phyloP scores from a whole-genome alignment of 2,113 vertebrate genomes.

The Bubo bubo region DNA sequence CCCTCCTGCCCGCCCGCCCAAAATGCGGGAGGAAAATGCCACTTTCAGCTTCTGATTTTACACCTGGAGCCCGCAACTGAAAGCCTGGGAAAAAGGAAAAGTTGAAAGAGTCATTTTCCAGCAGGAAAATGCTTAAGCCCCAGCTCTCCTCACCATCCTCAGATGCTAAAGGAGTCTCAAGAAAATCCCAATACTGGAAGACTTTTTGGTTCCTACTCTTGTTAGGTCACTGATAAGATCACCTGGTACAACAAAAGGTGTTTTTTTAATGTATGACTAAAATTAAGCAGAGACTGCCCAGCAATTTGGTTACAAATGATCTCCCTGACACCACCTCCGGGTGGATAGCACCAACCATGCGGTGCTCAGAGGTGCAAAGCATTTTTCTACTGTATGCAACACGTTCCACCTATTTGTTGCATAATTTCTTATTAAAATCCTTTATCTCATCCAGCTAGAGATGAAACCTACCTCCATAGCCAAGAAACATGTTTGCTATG shows the following conservation, averaged over 20 bases:
- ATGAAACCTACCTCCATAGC: neutral
- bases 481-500: constrained; percentile 1
- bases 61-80: neutral
- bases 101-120: constrained; percentile 1
- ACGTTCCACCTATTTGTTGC: neutral
- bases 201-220: neutral
- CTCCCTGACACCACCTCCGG: neutral
- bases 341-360: neutral
- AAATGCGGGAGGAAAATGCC: constrained; percentile 9
- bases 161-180: neutral
- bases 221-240: neutral
- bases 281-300: neutral
- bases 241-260: neutral
- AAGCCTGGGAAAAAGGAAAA: constrained; percentile 28
- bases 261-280: neutral
- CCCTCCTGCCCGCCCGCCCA: constrained; percentile 10
- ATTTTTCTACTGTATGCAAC: neutral
- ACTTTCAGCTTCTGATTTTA: neutral
- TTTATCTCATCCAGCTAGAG: neutral
- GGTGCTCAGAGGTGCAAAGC: neutral
- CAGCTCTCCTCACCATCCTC: no score
- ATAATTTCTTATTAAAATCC: constrained; percentile 44
- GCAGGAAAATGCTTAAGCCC: neutral
- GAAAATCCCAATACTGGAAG: neutral
- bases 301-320: neutral